Base-by-base conservation (phyloP, 2,888 invertebrate species). In the Mythimna vitellina region DNA sequence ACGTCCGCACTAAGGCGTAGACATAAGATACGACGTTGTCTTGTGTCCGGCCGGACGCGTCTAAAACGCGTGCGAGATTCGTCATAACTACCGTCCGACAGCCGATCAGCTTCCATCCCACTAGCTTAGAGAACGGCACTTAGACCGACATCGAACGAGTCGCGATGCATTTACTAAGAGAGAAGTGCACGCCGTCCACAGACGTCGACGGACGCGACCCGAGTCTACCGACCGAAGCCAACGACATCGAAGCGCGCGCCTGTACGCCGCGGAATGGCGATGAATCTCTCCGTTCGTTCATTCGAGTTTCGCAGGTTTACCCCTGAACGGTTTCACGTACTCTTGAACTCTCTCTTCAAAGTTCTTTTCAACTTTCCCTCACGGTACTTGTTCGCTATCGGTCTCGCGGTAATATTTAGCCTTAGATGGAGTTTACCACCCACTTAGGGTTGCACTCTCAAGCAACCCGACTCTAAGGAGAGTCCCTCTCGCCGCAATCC, bases 321-420 rank as follows among this genome's bases (percentile, higher is more conserved):
- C 94, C 93, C 93, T 94, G 95, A 93, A 93, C 95, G 93, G 94
- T 96, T 91, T 91, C 95, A 96, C 95, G 93, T 93, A 92, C 94
- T 95, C 88, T 94, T 95, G 91, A 93, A 95, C 94, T 95, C 94
- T 94, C 92, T 97, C 96, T 97, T 97, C 97, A 97, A 96, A 97
- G 97, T 97, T 95, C 97, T 97, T 97, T 97, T 96, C 97, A 97
- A 94, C 97, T 97, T 97, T 97, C 97, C 97, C 96, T 97, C 97
- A 96, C 97, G 97, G 96, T 97, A 97, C 96, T 97, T 97, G 94
- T 95, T 96, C 94, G 96, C 97, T 97, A 97, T 97, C 97, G 97
- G 97, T 96, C 96, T 97, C 96, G 94, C 94, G 96, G 93, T 93
- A 86, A 94, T 97, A 97, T 97, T 97, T 97, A 95, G 95, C 93